Base-by-base conservation (phyloP, 2,797 vertebrate genomes). In the Urocyon cinereoargenteus region DNA sequence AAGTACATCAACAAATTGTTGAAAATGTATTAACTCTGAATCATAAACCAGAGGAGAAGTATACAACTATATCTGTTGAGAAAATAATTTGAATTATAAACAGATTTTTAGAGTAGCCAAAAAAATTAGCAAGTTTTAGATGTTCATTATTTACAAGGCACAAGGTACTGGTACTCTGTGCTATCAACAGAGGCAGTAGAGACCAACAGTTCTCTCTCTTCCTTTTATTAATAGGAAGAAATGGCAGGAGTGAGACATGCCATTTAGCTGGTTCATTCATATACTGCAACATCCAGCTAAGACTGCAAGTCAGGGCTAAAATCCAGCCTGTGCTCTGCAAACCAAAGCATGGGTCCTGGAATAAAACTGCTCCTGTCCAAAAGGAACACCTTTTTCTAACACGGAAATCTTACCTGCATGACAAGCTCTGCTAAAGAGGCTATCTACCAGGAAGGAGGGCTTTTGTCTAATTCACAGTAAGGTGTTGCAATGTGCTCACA, bases 11-110 rank as follows among this genome's bases (percentile, higher is more conserved):
- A 70, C 28, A 95, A 90, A 66, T 14, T 95, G 24, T 14, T 91
- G 57, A 75, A 96, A 87, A 77, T 72, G 21, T 59, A 86, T 55
- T 89, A 36, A 86, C 45, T 90, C 19, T 85, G 79, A 96, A 81
- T 40, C 40, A 93, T 77, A 75, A 75, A 70, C 16, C 16, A 90
- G 87, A 82, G 19, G 31, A 78, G 59, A 95, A 77, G 75, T 78
- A 78, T 21, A 93, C 11, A 10, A 85, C n/a, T 24, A 8, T 7
- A 91, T 26, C 40, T 88, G 10, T 15, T 86, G 34, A 88, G 18
- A 85, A 96, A 93, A 94, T 59, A 61, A 96, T 68, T 45, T 92
- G 31, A 96, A 95, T 87, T 81, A 86, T n/a, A 75, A 95, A 90
- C 14, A 91, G 12, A 87, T 51, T 83, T 89, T 79, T 53, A 85